These are phyloP conservation scores for Adoxophyes honmai DNA, from an alignment of 1,140 invertebrate species.

Conservation along the genomic window DNA sequence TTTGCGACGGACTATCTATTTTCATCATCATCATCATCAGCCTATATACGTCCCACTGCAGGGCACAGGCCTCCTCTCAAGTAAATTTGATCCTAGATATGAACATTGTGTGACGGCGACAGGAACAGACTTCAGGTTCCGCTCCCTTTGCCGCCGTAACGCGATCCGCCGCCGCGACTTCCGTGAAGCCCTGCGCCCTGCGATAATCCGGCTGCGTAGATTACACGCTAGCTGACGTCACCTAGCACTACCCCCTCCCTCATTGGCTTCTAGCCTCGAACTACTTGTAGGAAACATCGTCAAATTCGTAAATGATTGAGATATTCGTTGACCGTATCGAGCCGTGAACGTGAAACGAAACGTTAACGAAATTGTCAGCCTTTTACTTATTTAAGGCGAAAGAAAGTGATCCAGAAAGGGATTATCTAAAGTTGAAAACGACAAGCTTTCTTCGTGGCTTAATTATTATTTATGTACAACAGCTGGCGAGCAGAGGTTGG, in stretches of 20 bases:
- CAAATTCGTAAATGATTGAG: too few relatives aligned
- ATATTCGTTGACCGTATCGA: too few relatives aligned
- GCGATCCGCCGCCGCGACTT: slow-evolving; percentile 54
- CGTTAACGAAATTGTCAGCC: too few relatives aligned
- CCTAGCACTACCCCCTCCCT: slow-evolving; percentile 19
- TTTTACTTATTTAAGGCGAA: too few relatives aligned
- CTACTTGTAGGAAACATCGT: too few relatives aligned
- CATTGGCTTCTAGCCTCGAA: background rate
- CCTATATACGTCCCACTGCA: too few relatives aligned
- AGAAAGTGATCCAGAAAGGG: background rate
- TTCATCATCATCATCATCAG: too few relatives aligned
- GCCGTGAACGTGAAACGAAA: too few relatives aligned
- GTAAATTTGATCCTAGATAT: too few relatives aligned
- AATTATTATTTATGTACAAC: slow-evolving; percentile 75
- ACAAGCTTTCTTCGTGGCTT: slow-evolving; percentile 64
- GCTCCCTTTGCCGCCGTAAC: slow-evolving; percentile 53
- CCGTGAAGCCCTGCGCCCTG: slow-evolving; percentile 60
- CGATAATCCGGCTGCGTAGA: slow-evolving; percentile 42
- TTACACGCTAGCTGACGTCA: slow-evolving; percentile 30
- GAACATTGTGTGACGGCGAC: slow-evolving; percentile 7
- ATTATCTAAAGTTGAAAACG: slow-evolving; percentile 22
- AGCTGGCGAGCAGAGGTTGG: slow-evolving; percentile 70
- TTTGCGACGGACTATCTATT: too few relatives aligned
- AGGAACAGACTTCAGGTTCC: slow-evolving; percentile 44
- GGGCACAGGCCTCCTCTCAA: too few relatives aligned